Conservation (phyloP, 2,113 vertebrate genomes). For the Eulemur macaco region DNA sequence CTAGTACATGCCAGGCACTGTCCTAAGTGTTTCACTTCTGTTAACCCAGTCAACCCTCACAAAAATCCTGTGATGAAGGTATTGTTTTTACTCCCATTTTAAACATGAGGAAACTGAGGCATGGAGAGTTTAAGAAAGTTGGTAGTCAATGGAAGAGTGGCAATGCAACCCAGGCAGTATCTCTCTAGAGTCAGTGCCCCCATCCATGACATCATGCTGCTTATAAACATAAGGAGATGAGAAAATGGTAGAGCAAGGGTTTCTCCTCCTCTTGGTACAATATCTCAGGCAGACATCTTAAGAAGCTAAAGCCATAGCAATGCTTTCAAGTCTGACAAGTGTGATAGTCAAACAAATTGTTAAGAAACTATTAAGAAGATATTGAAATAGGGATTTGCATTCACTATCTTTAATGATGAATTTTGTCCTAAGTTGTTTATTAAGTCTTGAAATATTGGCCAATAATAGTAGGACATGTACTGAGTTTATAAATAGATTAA, state of each 20-base stretch:
- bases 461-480: background rate
- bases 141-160: background rate
- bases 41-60: background rate
- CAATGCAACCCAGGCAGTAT: background rate
- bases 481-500: constrained; percentile 30
- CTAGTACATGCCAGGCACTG: background rate
- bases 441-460: background rate
- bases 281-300: background rate
- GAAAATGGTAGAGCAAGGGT: background rate
- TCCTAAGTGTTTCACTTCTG: background rate
- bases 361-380: background rate
- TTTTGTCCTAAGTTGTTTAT: background rate
- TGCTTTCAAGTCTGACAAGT: background rate
- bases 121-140: background rate
- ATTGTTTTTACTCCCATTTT: background rate
- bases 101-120: background rate
- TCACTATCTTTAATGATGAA: constrained; percentile 17
- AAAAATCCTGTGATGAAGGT: background rate
- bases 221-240: background rate
- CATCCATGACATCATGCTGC: background rate
- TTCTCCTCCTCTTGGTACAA: background rate
- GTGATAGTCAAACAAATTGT: background rate
- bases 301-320: background rate
- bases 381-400: background rate
- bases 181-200: background rate